phyloP scores from a whole-genome alignment of 2,797 vertebrate species.

The Knipowitschia caucasica region DNA sequence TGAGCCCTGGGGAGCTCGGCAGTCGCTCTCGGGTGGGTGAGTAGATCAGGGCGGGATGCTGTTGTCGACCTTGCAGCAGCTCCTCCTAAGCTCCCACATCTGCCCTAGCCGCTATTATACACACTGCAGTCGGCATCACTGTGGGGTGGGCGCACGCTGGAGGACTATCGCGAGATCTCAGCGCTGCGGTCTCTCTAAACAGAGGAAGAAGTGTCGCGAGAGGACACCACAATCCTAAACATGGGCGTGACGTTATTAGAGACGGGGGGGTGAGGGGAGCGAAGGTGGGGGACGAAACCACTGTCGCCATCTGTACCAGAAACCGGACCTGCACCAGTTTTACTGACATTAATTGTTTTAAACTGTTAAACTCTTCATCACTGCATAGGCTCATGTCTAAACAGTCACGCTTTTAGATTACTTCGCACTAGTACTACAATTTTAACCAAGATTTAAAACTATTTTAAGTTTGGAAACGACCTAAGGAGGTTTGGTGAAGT shows the following conservation, averaged over 20 bases:
- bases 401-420: no score
- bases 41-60: constrained; percentile 46
- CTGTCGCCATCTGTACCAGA: constrained; percentile 11
- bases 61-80: constrained; percentile 61
- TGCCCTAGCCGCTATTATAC: constrained; percentile 55
- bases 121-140: constrained; percentile 51
- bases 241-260: constrained; percentile 29
- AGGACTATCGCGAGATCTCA: constrained; percentile 50
- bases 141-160: constrained; percentile 40
- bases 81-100: constrained; percentile 50
- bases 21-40: background rate
- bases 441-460: no score
- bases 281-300: constrained; percentile 11
- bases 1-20: background rate
- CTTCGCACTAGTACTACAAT: no score
- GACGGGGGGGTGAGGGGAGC: background rate
- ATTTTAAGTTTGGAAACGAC: no score
- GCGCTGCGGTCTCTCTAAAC: background rate
- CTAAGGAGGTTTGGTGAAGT: no score
- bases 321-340: no score
- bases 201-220: constrained; percentile 43
- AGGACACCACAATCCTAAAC: constrained; percentile 28
- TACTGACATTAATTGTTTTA: no score
- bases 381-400: no score
- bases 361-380: no score